phyloP scores from a whole-genome alignment of 2,888 invertebrate species.

The Alcis repandata region DNA sequence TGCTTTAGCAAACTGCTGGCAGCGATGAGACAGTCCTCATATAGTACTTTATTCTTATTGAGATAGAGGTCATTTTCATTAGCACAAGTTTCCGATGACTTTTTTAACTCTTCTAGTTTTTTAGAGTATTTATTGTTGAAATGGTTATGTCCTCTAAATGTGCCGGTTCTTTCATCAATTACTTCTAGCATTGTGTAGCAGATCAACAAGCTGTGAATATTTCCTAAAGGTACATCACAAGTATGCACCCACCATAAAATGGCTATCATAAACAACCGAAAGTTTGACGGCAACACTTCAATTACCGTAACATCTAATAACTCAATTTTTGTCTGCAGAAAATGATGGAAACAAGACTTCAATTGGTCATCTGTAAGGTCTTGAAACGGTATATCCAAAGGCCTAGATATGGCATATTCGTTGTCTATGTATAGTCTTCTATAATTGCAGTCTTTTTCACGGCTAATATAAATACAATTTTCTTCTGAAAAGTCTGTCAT shows the following conservation, averaged over 20 bases:
- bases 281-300: conserved; percentile 82
- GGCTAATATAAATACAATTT: conserved; percentile 70
- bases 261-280: conserved; percentile 87
- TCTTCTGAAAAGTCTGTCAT: conserved; percentile 73
- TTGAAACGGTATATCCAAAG: conserved; percentile 57
- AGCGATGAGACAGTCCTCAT: conserved; percentile 87
- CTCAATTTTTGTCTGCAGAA: conserved; percentile 77
- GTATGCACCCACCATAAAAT: conserved; percentile 87
- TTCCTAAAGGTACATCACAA: conserved; percentile 73
- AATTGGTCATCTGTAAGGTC: conserved; percentile 65
- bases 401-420: conserved; percentile 61
- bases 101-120: conserved; percentile 69
- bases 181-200: conserved; percentile 86
- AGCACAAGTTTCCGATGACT: conserved; percentile 38
- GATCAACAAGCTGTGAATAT: conserved; percentile 87
- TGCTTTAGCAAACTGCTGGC: conserved; percentile 86
- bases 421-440: conserved; percentile 63
- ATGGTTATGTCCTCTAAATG: conserved; percentile 76
- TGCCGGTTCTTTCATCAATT: conserved; percentile 87
- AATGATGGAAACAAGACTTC: conserved; percentile 75
- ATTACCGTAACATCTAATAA: conserved; percentile 68
- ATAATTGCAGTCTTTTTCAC: conserved; percentile 68
- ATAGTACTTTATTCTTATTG: conserved; percentile 82
- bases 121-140: conserved; percentile 80
- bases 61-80: conserved; percentile 65